phyloP scores from a whole-genome alignment of 2,797 vertebrate genomes.

The Spinus pinus region DNA sequence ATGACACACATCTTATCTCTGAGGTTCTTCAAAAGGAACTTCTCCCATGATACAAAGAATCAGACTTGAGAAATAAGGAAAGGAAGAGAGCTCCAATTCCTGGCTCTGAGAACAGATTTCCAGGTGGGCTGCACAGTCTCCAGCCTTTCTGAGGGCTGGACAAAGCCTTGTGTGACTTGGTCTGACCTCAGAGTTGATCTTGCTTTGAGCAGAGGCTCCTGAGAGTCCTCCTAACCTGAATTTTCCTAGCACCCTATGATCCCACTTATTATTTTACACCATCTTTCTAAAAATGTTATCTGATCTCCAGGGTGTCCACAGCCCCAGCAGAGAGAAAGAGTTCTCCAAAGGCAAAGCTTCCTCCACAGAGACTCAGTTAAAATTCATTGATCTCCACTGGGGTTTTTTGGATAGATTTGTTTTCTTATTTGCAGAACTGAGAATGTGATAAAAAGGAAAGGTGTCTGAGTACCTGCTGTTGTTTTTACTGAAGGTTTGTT shows the following conservation, averaged over 20 bases:
- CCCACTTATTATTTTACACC: neutral
- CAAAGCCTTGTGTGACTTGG: neutral
- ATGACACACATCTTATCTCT: neutral
- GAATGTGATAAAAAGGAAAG: neutral
- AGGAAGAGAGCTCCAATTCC: neutral
- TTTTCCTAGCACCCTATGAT: neutral
- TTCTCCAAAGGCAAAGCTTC: neutral
- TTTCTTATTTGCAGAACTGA: neutral
- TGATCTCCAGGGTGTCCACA: neutral
- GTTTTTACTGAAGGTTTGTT: neutral
- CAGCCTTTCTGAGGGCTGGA: neutral
- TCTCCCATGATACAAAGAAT: neutral
- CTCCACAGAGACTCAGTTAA: neutral
- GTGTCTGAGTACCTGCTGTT: neutral
- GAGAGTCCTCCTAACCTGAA: neutral
- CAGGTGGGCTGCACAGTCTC: neutral
- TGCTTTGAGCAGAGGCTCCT: neutral
- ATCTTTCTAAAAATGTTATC: neutral
- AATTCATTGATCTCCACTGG: neutral
- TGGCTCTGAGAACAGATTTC: neutral
- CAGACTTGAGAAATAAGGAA: neutral
- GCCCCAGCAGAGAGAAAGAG: accelerated
- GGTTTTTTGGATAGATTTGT: neutral
- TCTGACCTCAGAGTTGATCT: neutral
- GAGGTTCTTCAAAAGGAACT: neutral